Evolutionary conservation across 2,888 invertebrate species (phyloP).

Genomic region (Hoplodrina ambigua): DNA sequence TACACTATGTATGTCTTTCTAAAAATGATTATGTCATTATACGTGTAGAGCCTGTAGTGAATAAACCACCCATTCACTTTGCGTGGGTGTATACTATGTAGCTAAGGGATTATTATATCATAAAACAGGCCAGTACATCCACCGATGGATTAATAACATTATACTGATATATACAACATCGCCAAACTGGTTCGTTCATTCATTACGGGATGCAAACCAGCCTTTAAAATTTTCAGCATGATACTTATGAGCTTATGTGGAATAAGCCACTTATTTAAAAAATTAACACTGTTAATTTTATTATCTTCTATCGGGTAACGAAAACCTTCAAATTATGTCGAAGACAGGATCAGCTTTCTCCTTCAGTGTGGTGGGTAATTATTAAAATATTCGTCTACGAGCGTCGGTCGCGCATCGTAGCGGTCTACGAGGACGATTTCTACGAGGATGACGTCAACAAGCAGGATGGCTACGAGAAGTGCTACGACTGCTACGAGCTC

Average conservation of each 20-base stretch:
- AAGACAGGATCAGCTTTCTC: conserved; percentile 25
- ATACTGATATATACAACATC: conserved; percentile 26
- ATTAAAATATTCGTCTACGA: conserved; percentile 7
- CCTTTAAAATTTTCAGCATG: not conserved
- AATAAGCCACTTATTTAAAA: conserved; percentile 29
- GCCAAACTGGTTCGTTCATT: conserved; percentile 12
- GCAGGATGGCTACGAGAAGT: conserved; percentile 25
- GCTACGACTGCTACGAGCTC: conserved; percentile 36
- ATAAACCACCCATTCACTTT: conserved; percentile 23
- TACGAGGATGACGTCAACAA: not conserved
- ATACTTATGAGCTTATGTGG: conserved; percentile 26
- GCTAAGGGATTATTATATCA: conserved; percentile 39
- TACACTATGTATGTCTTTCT: conserved; percentile 9
- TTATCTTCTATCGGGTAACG: conserved; percentile 25
- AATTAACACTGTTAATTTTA: conserved; percentile 22
- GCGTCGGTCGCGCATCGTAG: conserved; percentile 20
- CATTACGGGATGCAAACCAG: not conserved
- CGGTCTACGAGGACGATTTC: conserved; percentile 1
- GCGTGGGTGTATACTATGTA: conserved; percentile 38
- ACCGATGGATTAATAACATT: conserved; percentile 25
- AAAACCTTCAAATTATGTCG: conserved; percentile 16
- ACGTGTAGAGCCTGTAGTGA: conserved; percentile 17
- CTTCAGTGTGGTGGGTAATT: not conserved
- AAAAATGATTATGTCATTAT: conserved; percentile 18
- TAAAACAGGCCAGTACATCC: conserved; percentile 32